phyloP scores from a whole-genome alignment of 2,888 invertebrate species.

The Tridacna gigas region DNA sequence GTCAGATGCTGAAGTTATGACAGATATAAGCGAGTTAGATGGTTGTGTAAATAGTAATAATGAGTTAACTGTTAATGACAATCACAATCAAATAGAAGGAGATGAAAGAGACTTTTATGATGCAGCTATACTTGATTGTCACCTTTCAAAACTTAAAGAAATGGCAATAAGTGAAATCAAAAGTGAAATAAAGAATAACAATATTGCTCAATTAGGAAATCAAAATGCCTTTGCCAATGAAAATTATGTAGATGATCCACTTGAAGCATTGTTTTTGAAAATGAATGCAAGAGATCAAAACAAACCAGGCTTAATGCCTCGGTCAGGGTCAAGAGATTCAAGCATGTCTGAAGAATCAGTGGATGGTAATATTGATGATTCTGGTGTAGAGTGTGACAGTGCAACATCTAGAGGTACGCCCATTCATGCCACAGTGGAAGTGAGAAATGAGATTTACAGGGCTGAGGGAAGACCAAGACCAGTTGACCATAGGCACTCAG shows the following conservation, averaged over 20 bases:
- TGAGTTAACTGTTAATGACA: not conserved
- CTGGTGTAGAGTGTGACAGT: slow-evolving; percentile 49
- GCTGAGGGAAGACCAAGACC: slow-evolving; percentile 9
- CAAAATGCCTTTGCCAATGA: not conserved
- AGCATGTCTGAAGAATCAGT: slow-evolving; percentile 39
- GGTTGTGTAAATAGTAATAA: not conserved
- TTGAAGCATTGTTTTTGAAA: slow-evolving; percentile 22
- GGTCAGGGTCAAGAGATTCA: slow-evolving; percentile 43
- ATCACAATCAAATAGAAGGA: not conserved
- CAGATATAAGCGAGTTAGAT: not conserved
- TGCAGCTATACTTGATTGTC: slow-evolving; percentile 43
- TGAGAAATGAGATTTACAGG: not conserved
- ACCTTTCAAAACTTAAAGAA: slow-evolving; percentile 9
- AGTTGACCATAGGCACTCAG: not conserved
- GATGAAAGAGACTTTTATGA: not conserved
- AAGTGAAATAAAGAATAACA: not conserved
- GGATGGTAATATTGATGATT: slow-evolving; percentile 51
- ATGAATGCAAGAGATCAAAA: not conserved
- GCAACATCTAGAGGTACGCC: not conserved
- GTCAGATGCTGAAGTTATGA: slow-evolving; percentile 25
- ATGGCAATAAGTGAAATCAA: not conserved
- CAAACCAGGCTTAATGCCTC: not conserved
- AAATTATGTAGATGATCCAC: not conserved
- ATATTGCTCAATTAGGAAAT: not conserved
- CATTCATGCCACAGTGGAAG: not conserved